Evolutionary conservation across 1,140 invertebrate species (phyloP).

Genomic region (Palaemon carinicauda): DNA sequence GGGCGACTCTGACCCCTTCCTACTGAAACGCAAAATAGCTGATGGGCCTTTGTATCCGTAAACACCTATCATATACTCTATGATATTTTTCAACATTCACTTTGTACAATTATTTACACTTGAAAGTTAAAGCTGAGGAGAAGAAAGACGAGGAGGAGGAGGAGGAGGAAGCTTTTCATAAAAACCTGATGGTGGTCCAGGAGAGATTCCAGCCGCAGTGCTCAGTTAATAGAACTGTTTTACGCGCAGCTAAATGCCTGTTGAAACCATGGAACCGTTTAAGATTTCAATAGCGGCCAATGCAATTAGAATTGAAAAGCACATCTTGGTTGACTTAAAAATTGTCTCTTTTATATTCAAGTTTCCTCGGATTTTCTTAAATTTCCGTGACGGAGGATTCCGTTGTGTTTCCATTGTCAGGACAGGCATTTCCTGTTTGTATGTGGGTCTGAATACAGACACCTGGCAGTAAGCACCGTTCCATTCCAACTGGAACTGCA

Average conservation of each 20-base stretch:
- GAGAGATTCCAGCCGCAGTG: not conserved
- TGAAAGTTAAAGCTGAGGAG: conserved; percentile 51
- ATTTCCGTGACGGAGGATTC: too few species aligned
- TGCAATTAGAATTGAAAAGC: too few species aligned
- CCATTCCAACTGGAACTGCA: too few species aligned
- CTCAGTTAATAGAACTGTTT: not conserved
- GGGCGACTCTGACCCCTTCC: not conserved
- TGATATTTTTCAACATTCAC: conserved; percentile 36
- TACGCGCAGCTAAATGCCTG: not conserved
- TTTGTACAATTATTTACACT: conserved; percentile 50
- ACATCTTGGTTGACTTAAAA: too few species aligned
- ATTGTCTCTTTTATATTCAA: too few species aligned
- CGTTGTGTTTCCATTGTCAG: too few species aligned
- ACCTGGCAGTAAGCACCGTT: too few species aligned
- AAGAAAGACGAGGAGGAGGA: conserved; percentile 46
- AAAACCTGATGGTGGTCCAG: conserved; percentile 30
- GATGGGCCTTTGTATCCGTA: conserved; percentile 33
- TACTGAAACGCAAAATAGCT: not conserved
- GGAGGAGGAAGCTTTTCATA: conserved; percentile 32
- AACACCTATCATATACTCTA: conserved; percentile 38
- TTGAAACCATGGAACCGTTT: too few species aligned
- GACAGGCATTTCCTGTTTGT: too few species aligned
- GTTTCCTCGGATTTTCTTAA: too few species aligned
- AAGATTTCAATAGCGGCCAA: too few species aligned
- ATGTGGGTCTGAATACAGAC: too few species aligned